Percentiles rank a stretch among this genome's conserved stretches.
These are phyloP conservation scores for Pseudochirops cupreus DNA, from an alignment of 2,797 vertebrate genomes.

Conservation along the genomic window DNA sequence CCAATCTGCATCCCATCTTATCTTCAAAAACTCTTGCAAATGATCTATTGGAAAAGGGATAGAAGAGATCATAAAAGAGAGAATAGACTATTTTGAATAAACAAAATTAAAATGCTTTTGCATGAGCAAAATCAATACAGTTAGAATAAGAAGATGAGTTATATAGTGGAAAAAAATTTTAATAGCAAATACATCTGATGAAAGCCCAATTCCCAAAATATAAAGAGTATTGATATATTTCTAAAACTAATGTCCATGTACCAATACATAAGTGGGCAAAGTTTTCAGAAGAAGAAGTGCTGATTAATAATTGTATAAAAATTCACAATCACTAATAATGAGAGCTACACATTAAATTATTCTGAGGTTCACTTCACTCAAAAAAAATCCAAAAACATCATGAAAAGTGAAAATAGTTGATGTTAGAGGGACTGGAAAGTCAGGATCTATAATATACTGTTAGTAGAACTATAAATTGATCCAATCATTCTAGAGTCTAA, in stretches of 20 bases:
- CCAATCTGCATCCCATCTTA: slow-evolving; percentile 74
- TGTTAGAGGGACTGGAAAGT: background rate
- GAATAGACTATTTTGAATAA: background rate
- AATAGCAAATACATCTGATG: background rate
- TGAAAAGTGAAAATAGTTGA: background rate
- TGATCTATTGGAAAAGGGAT: background rate
- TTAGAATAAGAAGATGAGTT: background rate
- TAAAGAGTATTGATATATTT: background rate
- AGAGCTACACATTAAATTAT: background rate
- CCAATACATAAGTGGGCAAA: background rate
- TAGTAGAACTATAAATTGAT: background rate
- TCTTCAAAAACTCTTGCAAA: slow-evolving; percentile 75
- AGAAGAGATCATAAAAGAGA: background rate
- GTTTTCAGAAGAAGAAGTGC: background rate
- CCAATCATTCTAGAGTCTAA: background rate
- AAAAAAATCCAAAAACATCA: background rate
- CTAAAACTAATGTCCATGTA: background rate
- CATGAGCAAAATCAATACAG: background rate
- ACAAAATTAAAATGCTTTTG: background rate
- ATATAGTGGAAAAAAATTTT: background rate
- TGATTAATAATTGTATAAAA: background rate
- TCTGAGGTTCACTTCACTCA: background rate
- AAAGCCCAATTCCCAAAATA: background rate
- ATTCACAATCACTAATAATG: background rate
- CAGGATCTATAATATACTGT: background rate